A percentile compares a stretch with the other conserved stretches of the same genome.
Conservation (phyloP, 2,888 invertebrate genomes). For the Xestoiulus laeticollis region DNA sequence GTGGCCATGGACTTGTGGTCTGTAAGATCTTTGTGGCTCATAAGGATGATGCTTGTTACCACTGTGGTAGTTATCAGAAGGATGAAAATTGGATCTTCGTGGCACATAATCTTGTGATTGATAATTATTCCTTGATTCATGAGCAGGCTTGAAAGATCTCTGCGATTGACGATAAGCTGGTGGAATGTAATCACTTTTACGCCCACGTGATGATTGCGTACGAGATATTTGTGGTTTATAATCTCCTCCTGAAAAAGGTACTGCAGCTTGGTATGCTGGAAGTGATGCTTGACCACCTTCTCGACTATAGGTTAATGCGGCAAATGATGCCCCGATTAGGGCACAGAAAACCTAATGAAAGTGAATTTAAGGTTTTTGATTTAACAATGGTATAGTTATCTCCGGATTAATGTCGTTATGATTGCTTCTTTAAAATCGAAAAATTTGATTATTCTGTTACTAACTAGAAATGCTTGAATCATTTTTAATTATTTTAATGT, state of each 20-base stretch:
- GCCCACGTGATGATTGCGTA: not conserved
- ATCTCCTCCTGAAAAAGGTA: not conserved
- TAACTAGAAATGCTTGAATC: no score
- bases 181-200: not conserved
- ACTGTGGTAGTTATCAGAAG: not conserved
- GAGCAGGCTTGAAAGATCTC: not conserved
- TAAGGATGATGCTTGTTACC: not conserved
- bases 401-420: no score
- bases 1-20: not conserved
- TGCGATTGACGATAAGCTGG: not conserved
- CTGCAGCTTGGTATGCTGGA: slow-evolving; percentile 47
- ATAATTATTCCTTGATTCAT: not conserved
- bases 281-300: not conserved
- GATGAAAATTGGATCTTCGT: not conserved
- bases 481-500: no score
- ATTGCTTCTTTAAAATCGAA: no score
- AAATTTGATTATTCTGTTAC: no score
- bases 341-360: not conserved
- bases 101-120: not conserved
- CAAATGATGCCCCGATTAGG: not conserved
- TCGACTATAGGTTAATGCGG: not conserved
- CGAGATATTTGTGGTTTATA: not conserved
- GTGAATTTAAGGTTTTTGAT: not conserved
- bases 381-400: no score
- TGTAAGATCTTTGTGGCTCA: slow-evolving; percentile 1